Base-by-base conservation (phyloP, 2,888 invertebrate species). In the Lasioglossum pauxillum region DNA sequence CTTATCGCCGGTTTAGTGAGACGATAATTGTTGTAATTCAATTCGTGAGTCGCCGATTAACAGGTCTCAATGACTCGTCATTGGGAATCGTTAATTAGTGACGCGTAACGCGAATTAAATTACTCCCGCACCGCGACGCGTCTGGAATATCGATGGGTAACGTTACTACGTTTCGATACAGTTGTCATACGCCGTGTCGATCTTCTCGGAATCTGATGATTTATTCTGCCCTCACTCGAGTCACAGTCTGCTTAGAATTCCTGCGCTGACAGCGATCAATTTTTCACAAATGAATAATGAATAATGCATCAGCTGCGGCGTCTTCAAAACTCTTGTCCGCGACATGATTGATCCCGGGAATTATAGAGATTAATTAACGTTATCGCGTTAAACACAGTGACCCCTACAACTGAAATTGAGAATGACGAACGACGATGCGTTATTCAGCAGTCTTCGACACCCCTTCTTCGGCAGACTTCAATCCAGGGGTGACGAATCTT, bases 61-160 rank as follows among this genome's bases (percentile, higher is more conserved):
- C 85, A 76, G 73, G 38, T 80, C 64, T 79, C 85, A 84, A 84
- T 85, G 57, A 79, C 84, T n/a, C 14, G 84, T 64, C 85, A 84
- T 84, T 84, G 85, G 31, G 57, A 79, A 84, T 84, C n/a, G 85
- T 84, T 84, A 85, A 85, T 85, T 75, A 23, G 8, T 31, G 16
- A 75, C 57, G 12, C 53, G 23, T n/a, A 72, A 69, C 49, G 69
- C 16, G 57, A 85, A 75, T 79, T 57, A 71, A 38, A 79, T 87
- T 79, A 83, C 27, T 23, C n/a, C 31, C 14, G 53, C 46, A 16
- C 46, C 4, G 46, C 74, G 23, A 16, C 14, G 46, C 76, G 23
- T 31, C 4, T 31, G 46, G n/a, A 60, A 53, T 27, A 82, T 4
- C 19, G 19, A 57, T 73, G 19, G 19, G 5, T 35, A n/a, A 12